Evolutionary conservation across 2,797 vertebrate genomes (phyloP).

Genomic region (Phrynocephalus guinanensis): DNA sequence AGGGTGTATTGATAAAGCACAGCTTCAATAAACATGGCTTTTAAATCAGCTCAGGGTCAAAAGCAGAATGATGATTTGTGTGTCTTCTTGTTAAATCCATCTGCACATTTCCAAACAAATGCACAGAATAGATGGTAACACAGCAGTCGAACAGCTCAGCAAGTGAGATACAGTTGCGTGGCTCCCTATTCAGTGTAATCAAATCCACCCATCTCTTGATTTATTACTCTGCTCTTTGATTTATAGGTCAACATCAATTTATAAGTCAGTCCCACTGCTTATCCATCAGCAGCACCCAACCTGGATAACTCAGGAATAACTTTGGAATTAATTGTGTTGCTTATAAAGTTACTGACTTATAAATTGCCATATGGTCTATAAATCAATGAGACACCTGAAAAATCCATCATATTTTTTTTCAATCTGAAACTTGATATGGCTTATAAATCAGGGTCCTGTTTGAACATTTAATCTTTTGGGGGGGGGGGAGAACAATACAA

Average conservation of each 20-base stretch:
- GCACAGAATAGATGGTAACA: slow-evolving; percentile 2
- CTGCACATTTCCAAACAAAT: slow-evolving; percentile 30
- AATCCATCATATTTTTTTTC: slow-evolving; percentile 52
- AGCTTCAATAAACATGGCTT: slow-evolving; percentile 4
- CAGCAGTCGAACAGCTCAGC: not conserved
- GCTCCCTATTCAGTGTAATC: slow-evolving; percentile 27
- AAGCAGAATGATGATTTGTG: slow-evolving; percentile 29
- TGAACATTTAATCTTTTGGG: slow-evolving; percentile 31
- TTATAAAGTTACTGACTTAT: slow-evolving; percentile 73
- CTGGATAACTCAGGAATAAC: slow-evolving; percentile 60
- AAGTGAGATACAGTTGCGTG: not conserved
- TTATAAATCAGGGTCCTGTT: slow-evolving; percentile 62
- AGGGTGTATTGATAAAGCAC: not conserved
- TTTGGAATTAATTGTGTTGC: slow-evolving; percentile 73
- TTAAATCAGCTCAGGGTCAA: slow-evolving; percentile 13
- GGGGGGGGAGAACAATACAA: slow-evolving; percentile 17
- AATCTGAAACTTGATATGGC: slow-evolving; percentile 50
- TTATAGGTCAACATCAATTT: slow-evolving; percentile 59
- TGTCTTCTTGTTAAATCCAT: slow-evolving; percentile 21
- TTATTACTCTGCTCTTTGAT: slow-evolving; percentile 54
- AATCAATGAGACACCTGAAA: slow-evolving; percentile 65
- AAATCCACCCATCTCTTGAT: slow-evolving; percentile 52
- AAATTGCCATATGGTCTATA: slow-evolving; percentile 66
- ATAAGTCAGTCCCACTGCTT: slow-evolving; percentile 57
- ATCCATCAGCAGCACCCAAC: slow-evolving; percentile 61